Evolutionary conservation across 2,888 invertebrate species (phyloP), one percentile per base, ranked within the genome.

Genomic region (Pediacus dermestoides): DNA sequence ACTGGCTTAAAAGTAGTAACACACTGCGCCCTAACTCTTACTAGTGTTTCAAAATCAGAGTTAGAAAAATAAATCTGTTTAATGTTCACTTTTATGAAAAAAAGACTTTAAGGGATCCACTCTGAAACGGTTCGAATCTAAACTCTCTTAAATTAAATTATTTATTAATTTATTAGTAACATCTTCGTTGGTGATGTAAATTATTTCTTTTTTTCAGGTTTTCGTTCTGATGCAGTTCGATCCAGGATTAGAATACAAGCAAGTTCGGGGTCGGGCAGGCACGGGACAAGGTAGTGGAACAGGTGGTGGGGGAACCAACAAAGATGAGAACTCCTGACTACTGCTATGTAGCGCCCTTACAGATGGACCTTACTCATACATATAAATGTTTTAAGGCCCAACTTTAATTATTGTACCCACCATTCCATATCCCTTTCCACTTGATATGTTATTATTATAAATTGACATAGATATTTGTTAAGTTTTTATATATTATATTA

Each of bases 311-410:
- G 79, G 81, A 56, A 76, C 82, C 55, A 82, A 82, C 71, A 91
- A 91, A 71, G 91, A 92, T 74, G 91, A 92, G 76, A 90, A 90
- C 75, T 92, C 92, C 85, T 93, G 92, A 92, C 91, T 93, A 82
- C 84, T 93, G 85, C 86, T 92, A 80, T 93, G 93, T 90, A 93
- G 93, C 88, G 92, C 92, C 85, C 90, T 93, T 80, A 93, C 92
- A 67, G 93, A 93, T 77, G 93, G 93, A 77, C 92, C 92, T 76
- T 93, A 93, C 81, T 88, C 88, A 72, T 88, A 88, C 77, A 88
- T 89, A 67, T 88, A 57, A 57, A 47, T 11, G 15, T 32, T 33
- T 16, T 40, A 34, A 32, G 45, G 44, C 39, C 44, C 46, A 40
- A 46, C 40, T 44, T 46, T 4, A 7, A 26, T 9, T 9, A 28